phyloP scores from a whole-genome alignment of 2,797 vertebrate genomes.

The Iguana delicatissima region DNA sequence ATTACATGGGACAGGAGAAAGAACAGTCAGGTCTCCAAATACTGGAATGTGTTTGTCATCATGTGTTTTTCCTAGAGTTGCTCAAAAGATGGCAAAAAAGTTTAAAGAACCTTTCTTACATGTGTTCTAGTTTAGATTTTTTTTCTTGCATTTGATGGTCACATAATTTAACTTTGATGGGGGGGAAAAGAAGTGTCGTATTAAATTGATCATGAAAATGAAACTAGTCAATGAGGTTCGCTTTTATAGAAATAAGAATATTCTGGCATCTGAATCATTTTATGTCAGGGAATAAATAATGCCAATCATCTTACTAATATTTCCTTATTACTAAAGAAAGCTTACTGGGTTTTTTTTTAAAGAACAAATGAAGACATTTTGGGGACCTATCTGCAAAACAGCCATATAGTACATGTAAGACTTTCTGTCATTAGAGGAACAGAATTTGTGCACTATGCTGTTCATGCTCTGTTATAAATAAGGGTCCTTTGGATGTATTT shows the following conservation, averaged over 20 bases:
- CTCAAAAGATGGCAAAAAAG: not conserved
- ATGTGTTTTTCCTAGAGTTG: not conserved
- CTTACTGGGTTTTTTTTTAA: not conserved
- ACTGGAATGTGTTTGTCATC: not conserved
- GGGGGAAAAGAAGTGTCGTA: not conserved
- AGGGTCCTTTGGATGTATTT: accelerated
- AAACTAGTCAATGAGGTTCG: not conserved
- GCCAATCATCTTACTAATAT: not conserved
- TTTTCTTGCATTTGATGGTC: not conserved
- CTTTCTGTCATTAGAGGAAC: not conserved
- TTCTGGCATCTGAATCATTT: not conserved
- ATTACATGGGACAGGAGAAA: constrained; percentile 4
- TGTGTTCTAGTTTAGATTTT: not conserved
- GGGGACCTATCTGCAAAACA: not conserved
- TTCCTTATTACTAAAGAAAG: not conserved
- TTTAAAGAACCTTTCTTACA: not conserved
- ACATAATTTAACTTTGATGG: not conserved
- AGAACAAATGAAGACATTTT: not conserved
- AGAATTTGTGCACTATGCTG: accelerated
- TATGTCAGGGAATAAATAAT: not conserved
- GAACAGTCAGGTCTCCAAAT: not conserved
- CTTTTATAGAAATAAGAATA: not conserved
- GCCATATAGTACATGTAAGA: accelerated
- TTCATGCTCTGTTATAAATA: not conserved
- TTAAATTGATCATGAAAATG: not conserved